phyloP scores from a whole-genome alignment of 1,140 invertebrate genomes.

The Agrypnia vestita region DNA sequence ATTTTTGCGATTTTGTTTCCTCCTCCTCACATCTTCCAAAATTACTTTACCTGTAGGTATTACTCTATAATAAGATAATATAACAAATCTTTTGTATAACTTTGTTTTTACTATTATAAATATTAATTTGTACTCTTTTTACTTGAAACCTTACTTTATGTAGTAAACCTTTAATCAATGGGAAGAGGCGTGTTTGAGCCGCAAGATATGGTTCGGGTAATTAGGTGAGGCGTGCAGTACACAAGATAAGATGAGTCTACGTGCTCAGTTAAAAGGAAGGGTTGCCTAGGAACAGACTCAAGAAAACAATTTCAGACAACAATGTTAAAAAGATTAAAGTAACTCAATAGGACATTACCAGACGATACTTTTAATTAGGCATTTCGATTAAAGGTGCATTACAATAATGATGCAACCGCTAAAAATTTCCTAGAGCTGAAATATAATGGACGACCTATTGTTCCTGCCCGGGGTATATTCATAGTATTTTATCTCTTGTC shows the following conservation, averaged over 20 bases:
- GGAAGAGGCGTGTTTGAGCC: background rate
- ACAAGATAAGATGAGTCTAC: slow-evolving; percentile 45
- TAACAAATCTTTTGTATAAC: too few species aligned
- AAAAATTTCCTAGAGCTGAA: background rate
- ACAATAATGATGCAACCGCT: background rate
- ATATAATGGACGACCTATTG: slow-evolving; percentile 45
- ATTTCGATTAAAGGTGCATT: background rate
- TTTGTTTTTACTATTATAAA: too few species aligned
- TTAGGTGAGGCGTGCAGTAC: slow-evolving; percentile 43
- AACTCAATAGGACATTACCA: background rate
- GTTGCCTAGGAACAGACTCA: background rate
- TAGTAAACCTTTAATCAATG: slow-evolving; percentile 10
- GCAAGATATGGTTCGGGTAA: slow-evolving; percentile 41
- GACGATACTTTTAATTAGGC: background rate
- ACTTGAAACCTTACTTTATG: background rate
- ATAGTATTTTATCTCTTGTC: slow-evolving; percentile 31
- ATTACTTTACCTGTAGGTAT: too few species aligned
- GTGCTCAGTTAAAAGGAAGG: slow-evolving; percentile 15
- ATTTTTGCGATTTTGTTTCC: too few species aligned
- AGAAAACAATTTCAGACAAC: slow-evolving; percentile 1
- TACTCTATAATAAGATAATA: too few species aligned
- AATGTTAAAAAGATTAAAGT: background rate
- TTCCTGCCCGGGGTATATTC: slow-evolving; percentile 27
- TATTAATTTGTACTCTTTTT: too few species aligned
- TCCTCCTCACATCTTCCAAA: too few species aligned